Base-by-base conservation (phyloP, 1,140 invertebrate genomes). In the Cylas formicarius region DNA sequence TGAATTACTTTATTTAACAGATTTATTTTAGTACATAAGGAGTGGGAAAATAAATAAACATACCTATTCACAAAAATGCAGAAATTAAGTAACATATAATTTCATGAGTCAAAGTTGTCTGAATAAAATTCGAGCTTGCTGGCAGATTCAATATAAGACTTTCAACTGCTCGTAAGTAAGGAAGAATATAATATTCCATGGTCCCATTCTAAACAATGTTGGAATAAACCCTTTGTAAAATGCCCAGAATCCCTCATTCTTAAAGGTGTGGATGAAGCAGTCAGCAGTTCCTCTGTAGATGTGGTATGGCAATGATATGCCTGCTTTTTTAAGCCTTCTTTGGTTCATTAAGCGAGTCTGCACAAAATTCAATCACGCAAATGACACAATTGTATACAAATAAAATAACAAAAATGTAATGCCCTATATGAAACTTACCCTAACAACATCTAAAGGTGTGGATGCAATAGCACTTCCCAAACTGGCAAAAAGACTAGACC, bases 161-260 rank as follows among this genome's bases (percentile, higher is more conserved):
- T 89, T 87, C 19, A 95, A 71, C 65, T 93, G 89, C 67, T 94
- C 90, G 68, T 92, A 96, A n/a, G 86, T 88, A 54, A 94, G 79
- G 67, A 96, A 96, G 72, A 96, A 96, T 63, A 95, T 94, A 33
- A 96, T 86, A 72, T 95, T 96, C 92, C 84, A 88, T 5, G 85
- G 85, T 13, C 84, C 84, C 78, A 87, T 84, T 59, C 85, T 68
- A 29, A 85, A 70, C 73, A 82, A 86, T 7, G 83, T 86, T 7
- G 87, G 87, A 28, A 90, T 67, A 59, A 90, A 88, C 36, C 87
- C 87, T 71, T 85, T 86, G 61, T 90, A 91, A 16, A 90, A 68
- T 28, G 86, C 85, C 58, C 77, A 69, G 50, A 86, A 72, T 42
- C 86, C 86, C 76, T 90, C 86, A 57, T 81, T 75, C 57, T 72